A percentile compares a stretch with the other conserved stretches of the same genome.
These are phyloP conservation scores for Intellagama lesueurii DNA, from an alignment of 2,797 vertebrate genomes.

Conservation along the genomic window DNA sequence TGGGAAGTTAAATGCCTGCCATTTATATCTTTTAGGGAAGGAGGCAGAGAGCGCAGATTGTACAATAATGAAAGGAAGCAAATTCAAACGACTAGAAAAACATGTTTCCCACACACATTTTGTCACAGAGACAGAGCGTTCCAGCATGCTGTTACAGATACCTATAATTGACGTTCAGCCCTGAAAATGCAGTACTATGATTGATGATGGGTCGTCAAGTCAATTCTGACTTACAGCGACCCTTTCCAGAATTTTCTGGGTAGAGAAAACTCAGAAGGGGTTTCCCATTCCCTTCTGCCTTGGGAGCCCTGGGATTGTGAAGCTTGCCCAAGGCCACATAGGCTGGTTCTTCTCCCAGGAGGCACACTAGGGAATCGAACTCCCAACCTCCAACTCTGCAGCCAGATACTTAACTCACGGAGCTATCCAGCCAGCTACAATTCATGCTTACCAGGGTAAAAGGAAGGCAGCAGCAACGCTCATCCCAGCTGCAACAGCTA, in stretches of 20 bases:
- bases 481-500: slow-evolving; percentile 89
- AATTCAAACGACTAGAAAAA: neutral
- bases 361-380: too few relatives aligned
- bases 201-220: neutral
- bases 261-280: too few relatives aligned
- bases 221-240: too few relatives aligned
- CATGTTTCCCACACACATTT: neutral
- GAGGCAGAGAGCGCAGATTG: neutral
- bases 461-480: slow-evolving; percentile 94
- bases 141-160: neutral
- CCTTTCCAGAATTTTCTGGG: too few relatives aligned
- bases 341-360: too few relatives aligned
- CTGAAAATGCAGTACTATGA: neutral
- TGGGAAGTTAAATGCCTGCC: neutral
- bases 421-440: too few relatives aligned
- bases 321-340: too few relatives aligned
- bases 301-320: too few relatives aligned
- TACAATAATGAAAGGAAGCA: neutral
- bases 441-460: slow-evolving; percentile 89
- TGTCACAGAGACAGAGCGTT: neutral
- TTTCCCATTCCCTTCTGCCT: too few relatives aligned
- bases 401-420: too few relatives aligned
- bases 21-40: neutral
- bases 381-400: too few relatives aligned
- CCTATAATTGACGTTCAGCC: neutral